Evolutionary conservation across 2,888 invertebrate species (phyloP).

Genomic region (Cheilosia urbana): DNA sequence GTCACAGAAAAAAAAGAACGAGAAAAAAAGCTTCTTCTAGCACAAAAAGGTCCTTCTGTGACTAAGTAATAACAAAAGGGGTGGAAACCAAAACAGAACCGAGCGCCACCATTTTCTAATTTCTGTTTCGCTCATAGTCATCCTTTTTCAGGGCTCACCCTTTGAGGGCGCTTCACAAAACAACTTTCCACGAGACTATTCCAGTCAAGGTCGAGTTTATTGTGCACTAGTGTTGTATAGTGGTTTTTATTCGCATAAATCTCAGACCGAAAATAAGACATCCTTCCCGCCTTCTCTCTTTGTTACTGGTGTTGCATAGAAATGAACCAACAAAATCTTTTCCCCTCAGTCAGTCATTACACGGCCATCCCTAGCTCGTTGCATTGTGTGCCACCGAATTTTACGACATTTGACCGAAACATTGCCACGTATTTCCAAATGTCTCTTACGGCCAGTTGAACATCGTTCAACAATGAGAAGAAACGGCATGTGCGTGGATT

Average conservation of each 20-base stretch:
- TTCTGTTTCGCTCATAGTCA: constrained; percentile 7
- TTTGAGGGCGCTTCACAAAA: constrained; percentile 19
- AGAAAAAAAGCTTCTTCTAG: background rate
- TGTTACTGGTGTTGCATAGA: background rate
- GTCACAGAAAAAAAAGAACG: background rate
- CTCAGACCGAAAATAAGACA: constrained; percentile 13
- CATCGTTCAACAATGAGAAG: background rate
- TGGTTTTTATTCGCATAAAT: constrained; percentile 25
- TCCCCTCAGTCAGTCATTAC: too few relatives aligned
- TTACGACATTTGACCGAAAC: constrained; percentile 10
- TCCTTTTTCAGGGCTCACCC: constrained; percentile 7
- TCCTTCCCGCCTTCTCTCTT: background rate
- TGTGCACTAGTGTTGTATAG: constrained; percentile 6
- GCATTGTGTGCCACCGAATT: constrained; percentile 3
- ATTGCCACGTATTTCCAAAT: constrained; percentile 8
- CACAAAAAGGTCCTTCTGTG: background rate
- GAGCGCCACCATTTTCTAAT: background rate
- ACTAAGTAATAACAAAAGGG: background rate
- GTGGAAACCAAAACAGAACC: too few relatives aligned
- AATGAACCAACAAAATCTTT: background rate
- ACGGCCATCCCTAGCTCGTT: background rate
- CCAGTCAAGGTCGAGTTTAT: constrained; percentile 58
- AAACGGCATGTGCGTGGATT: constrained; percentile 20
- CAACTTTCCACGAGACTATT: constrained; percentile 17
- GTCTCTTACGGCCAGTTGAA: constrained; percentile 23